Evolutionary conservation across 2,797 vertebrate species (phyloP), one percentile per base, ranked within the genome.

Genomic region (Diplodus sargus): DNA sequence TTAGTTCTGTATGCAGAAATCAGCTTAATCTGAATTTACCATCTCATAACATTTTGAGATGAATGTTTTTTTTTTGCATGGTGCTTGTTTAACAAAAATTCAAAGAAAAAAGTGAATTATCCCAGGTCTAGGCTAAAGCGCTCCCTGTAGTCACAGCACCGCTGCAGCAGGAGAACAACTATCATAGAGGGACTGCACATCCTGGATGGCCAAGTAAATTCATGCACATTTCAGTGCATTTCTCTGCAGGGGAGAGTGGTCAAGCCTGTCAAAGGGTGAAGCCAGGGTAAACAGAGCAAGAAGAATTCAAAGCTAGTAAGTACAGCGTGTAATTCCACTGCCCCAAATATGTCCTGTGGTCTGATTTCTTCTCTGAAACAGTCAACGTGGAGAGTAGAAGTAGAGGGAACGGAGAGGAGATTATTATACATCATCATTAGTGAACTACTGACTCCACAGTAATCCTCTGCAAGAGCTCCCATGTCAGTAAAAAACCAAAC

Each of bases 391-490:
- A 76, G 74, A 78, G 63, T 3, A 66, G 79, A 58, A 60, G 25
- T 43, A n/a, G 62, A 58, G 52, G 22, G 56, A 20, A 58, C 51
- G 30, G 39, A 77, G 52, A 61, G 56, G 69, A 25, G 68, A 75
- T 84, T 83, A 84, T 81, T 75, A 71, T 76, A 67, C 82, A 81
- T 86, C 79, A 76, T 90, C 56, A 86, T 86, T 70, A 86, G 78
- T 69, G 80, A 78, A 70, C 66, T 77, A 82, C 74, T 74, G 80
- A 86, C 61, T 77, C 78, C 60, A 77, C 68, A 70, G 73, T 86
- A 87, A 89, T 92, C 84, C 62, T 10, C 70, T 52, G 77, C 74
- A 85, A 86, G 83, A 88, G 85, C 78, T 83, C 78, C 72, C 79
- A 79, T 66, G 78, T 87, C 87, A 78, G 60, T 70, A 78, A 79